Evolutionary conservation across 2,113 vertebrate genomes (phyloP).

Genomic region (Leuciscus idus): DNA sequence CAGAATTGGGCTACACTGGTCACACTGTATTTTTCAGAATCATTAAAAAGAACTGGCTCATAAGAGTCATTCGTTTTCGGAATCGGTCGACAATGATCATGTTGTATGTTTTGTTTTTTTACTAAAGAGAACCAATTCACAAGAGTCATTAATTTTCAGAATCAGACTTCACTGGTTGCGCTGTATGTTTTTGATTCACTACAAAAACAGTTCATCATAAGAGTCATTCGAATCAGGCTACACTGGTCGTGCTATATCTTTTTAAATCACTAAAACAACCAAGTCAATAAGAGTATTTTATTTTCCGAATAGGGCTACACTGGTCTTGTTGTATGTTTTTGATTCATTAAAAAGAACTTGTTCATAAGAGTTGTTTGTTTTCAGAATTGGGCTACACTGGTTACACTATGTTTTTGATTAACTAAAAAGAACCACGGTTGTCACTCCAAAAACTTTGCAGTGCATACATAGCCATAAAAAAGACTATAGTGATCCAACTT

Average conservation of each 20-base stretch:
- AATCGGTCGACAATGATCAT: background rate
- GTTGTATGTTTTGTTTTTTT: background rate
- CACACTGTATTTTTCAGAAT: background rate
- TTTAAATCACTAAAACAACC: background rate
- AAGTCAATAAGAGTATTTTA: too few species aligned
- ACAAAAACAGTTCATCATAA: too few species aligned
- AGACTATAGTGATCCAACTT: background rate
- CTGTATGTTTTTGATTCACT: background rate
- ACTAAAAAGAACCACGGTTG: background rate
- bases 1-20: background rate
- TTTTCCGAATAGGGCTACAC: too few species aligned
- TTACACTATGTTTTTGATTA: background rate
- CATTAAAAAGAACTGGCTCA: background rate
- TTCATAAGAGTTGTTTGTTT: background rate
- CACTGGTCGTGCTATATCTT: too few species aligned
- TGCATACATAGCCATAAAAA: background rate
- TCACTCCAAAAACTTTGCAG: background rate
- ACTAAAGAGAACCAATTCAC: background rate
- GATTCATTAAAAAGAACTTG: too few species aligned
- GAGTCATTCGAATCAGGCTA: background rate
- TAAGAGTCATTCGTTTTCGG: background rate
- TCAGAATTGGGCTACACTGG: background rate
- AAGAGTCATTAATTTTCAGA: background rate
- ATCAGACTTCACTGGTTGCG: background rate
- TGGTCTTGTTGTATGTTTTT: too few species aligned